These are phyloP conservation scores for Diphyllodes magnificus DNA, from an alignment of 2,113 vertebrate species.

Conservation along the genomic window DNA sequence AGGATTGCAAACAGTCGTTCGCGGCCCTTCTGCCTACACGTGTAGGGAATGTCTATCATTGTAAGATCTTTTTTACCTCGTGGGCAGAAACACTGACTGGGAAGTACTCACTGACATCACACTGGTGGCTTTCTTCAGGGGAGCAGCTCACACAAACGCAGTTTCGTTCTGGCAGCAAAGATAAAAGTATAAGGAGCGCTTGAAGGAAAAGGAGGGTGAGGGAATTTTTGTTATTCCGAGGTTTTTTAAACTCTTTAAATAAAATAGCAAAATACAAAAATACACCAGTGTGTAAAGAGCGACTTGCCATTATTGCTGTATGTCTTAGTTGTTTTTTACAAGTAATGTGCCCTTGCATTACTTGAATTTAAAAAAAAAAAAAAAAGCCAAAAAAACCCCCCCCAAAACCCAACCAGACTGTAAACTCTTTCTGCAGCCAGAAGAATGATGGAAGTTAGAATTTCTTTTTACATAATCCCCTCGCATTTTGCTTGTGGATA, in stretches of 20 bases:
- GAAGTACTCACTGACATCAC: background rate
- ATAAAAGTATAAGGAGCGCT: background rate
- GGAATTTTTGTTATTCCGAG: background rate
- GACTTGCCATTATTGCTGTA: background rate
- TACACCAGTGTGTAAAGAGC: background rate
- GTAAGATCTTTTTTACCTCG: background rate
- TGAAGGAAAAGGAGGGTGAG: background rate
- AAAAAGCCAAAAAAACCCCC: background rate
- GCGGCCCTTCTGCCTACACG: rapidly evolving
- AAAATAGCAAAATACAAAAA: background rate
- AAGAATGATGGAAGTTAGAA: conserved; percentile 61
- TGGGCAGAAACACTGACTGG: background rate
- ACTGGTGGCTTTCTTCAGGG: background rate
- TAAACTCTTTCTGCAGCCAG: conserved; percentile 24
- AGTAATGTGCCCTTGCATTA: background rate
- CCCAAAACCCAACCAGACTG: background rate
- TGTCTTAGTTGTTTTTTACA: background rate
- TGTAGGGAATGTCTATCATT: background rate
- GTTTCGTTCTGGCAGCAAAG: background rate
- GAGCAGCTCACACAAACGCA: background rate
- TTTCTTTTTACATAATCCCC: conserved; percentile 57
- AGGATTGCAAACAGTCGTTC: background rate
- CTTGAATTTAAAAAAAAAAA: background rate
- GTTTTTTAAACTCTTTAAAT: background rate
- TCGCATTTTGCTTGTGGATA: conserved; percentile 65